Conservation (phyloP, 1,140 invertebrate genomes). For the Euschistus heros region DNA sequence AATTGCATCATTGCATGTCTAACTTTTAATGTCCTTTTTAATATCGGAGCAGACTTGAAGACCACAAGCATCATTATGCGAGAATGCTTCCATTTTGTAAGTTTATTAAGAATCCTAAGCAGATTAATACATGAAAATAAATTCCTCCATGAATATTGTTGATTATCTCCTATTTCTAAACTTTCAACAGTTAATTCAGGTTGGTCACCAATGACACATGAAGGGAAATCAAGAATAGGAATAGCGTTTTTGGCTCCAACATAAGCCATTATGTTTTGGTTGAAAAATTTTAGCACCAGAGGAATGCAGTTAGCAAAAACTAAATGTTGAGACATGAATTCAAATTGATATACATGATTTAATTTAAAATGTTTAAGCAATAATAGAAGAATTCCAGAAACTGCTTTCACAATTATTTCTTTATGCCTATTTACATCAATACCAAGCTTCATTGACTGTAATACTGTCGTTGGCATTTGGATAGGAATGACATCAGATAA, state of each 20-base stretch:
- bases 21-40: conserved; percentile 92
- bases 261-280: conserved; percentile 95
- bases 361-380: conserved; percentile 97
- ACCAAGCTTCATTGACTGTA: conserved; percentile 93
- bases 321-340: conserved; percentile 97
- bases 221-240: conserved; percentile 88
- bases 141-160: conserved; percentile 92
- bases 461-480: conserved; percentile 92
- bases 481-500: conserved; percentile 93
- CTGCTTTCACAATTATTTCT: conserved; percentile 96
- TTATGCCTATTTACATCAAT: conserved; percentile 98
- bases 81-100: conserved; percentile 99
- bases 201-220: conserved; percentile 91
- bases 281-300: conserved; percentile 96
- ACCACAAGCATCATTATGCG: conserved; percentile 99
- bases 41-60: conserved; percentile 97
- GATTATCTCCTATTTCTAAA: conserved; percentile 79
- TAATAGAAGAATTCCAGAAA: conserved; percentile 85
- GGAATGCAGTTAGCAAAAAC: conserved; percentile 99
- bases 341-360: conserved; percentile 99
- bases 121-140: conserved; percentile 97
- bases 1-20: conserved; percentile 96
- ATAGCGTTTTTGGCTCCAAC: conserved; percentile 92
- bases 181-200: conserved; percentile 88
- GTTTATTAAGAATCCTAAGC: conserved; percentile 91